These are phyloP conservation scores for Sympetrum striolatum DNA, from an alignment of 2,888 invertebrate genomes.

Conservation along the genomic window DNA sequence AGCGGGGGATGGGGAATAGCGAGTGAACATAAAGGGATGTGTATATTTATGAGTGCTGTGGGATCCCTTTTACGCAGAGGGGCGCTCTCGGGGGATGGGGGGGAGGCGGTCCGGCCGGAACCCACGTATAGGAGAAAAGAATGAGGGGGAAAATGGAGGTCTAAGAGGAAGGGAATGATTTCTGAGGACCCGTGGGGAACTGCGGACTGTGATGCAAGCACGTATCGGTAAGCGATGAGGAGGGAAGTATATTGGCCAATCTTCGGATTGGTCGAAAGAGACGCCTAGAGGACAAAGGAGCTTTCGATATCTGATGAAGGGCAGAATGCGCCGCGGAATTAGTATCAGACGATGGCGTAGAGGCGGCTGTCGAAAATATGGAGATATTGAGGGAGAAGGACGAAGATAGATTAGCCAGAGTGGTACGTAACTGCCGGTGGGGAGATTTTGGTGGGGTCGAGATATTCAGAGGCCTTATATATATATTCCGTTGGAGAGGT, in stretches of 20 bases:
- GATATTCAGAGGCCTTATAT: too few relatives aligned
- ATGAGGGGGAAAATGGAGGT: background rate
- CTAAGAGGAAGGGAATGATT: background rate
- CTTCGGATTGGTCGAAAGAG: background rate
- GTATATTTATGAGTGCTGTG: background rate
- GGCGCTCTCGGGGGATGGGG: background rate
- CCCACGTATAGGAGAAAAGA: background rate
- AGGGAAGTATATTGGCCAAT: background rate
- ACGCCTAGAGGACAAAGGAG: background rate
- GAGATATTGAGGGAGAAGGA: too few relatives aligned
- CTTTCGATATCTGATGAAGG: too few relatives aligned
- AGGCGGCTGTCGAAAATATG: too few relatives aligned
- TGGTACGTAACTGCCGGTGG: too few relatives aligned
- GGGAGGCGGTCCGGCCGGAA: background rate
- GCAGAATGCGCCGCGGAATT: too few relatives aligned
- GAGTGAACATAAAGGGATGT: background rate
- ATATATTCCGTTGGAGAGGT: too few relatives aligned
- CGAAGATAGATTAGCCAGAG: too few relatives aligned
- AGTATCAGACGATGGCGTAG: too few relatives aligned
- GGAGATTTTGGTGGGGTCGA: too few relatives aligned
- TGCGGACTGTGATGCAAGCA: background rate
- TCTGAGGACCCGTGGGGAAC: background rate
- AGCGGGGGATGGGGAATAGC: background rate
- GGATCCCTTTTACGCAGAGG: background rate
- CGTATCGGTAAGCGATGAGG: background rate